phyloP scores from a whole-genome alignment of 2,113 vertebrate species.

The Gavialis gangeticus region DNA sequence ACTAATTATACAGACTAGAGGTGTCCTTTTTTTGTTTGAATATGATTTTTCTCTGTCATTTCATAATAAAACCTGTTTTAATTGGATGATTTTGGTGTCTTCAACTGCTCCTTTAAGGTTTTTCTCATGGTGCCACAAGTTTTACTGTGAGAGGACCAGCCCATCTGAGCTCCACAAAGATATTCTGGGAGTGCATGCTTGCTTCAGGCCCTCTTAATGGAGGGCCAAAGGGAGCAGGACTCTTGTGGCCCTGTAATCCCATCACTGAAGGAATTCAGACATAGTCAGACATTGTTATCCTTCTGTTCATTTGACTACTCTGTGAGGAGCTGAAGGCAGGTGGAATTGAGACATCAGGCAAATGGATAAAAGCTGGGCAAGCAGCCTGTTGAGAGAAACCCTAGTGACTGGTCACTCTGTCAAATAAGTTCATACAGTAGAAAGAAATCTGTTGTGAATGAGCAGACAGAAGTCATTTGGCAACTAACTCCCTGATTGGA shows the following conservation, averaged over 20 bases:
- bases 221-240: not conserved
- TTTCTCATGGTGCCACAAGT: not conserved
- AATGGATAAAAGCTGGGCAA: not conserved
- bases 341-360: not conserved
- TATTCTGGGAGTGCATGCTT: not conserved
- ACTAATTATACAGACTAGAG: not conserved
- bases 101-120: not conserved
- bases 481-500: not conserved
- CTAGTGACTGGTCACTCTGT: not conserved
- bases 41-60: not conserved
- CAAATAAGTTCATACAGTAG: not conserved
- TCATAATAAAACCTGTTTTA: slow-evolving; percentile 6
- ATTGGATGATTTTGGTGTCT: not conserved
- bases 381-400: not conserved
- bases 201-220: not conserved
- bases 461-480: not conserved
- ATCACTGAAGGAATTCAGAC: not conserved
- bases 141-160: not conserved
- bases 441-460: not conserved
- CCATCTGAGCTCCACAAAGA: not conserved
- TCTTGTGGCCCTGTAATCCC: not conserved
- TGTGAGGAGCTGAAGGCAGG: not conserved
- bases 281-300: not conserved
- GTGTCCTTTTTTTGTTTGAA: not conserved
- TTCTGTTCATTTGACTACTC: not conserved